Base-by-base conservation (phyloP, 2,888 invertebrate genomes). In the Orthosia cruda region DNA sequence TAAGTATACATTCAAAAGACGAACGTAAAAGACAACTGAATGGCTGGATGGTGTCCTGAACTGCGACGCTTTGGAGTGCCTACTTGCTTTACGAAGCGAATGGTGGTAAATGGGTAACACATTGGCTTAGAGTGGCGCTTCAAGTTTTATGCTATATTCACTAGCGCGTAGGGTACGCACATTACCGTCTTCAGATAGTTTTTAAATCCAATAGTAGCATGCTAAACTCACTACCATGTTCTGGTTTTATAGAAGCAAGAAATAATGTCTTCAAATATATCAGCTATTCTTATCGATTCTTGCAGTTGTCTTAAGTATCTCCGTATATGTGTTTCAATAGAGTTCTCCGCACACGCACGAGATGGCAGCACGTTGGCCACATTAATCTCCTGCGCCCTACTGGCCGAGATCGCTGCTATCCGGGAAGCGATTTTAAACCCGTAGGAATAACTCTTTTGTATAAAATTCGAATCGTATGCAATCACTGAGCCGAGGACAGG, bases 21-120 rank as follows among this genome's bases (percentile, higher is more conserved):
- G 61, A 55, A 55, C 13, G 45, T 45, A 23, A 61, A 65, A 61
- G 15, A 9, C 16, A 1, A 50, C 18, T 45, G 54, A 77, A 45
- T 62, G 13, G 13, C 54, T 77, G 26, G 40, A 77, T 77, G 70
- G 49, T 77, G 18, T 61, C 62, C 13, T 26, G 49, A 70, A 70
- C 68, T 49, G 77, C 20, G 20, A 45, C 12, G 49, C 26, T 9
- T 26, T 49, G 18, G 40, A 68, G 77, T 45, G 18, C 57, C 9
- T 20, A 13, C 50, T 47, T 59, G 26, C 15, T 12, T 47, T 13
- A 20, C 18, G 13, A 67, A 59, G 52, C 4, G 3, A 12, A 76
- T n/a, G 16, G 52, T 32, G 52, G 23, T 65, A 12, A 40, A 57
- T 15, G 15, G 20, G 20, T 18, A 26, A n/a, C 12, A 61, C 16